Base-by-base conservation (phyloP, 37 sponge, comb jelly and placozoan species). In the Bolinopsis microptera region DNA sequence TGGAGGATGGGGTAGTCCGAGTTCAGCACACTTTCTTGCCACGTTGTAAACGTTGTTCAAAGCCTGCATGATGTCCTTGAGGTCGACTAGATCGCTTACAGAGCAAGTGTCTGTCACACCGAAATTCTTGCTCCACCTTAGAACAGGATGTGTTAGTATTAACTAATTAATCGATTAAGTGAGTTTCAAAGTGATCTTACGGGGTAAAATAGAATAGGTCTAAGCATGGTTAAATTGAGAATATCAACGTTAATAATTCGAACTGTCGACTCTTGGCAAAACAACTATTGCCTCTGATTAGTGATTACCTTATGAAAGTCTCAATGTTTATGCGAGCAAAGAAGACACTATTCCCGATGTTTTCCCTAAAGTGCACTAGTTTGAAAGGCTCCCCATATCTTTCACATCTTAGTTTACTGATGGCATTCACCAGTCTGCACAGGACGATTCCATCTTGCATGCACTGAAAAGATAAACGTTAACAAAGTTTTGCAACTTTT, bases 101-200 rank as follows among this genome's bases (percentile, higher is more conserved):
- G 61, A 39, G 35, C 41, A 41, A 18, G 90, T 39, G 25, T 86
- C 90, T 5, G 90, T 36, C 18, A 86, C 90, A 9, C 90, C 90
- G 30, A 86, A 86, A 86, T 27, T 86, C 90, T 86, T 86, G 30
- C 90, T 86, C 90, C 90, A 86, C 61, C 90, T 86, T 27, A 28
- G 3, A 23, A 72, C n/a, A n/a, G n/a, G n/a, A n/a, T n/a, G n/a
- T n/a, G n/a, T n/a, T 13, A 21, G 68, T n/a, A n/a, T n/a, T n/a
- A n/a, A n/a, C n/a, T n/a, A n/a, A n/a, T n/a, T n/a, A n/a, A n/a
- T n/a, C n/a, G n/a, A n/a, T n/a, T n/a, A n/a, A n/a, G n/a, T n/a
- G n/a, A n/a, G n/a, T n/a, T n/a, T n/a, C n/a, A n/a, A n/a, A n/a
- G n/a, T n/a, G n/a, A n/a, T n/a, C n/a, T n/a, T n/a, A n/a, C n/a